These are phyloP conservation scores for Austrofundulus limnaeus DNA, from an alignment of 2,113 vertebrate species.

Conservation along the genomic window DNA sequence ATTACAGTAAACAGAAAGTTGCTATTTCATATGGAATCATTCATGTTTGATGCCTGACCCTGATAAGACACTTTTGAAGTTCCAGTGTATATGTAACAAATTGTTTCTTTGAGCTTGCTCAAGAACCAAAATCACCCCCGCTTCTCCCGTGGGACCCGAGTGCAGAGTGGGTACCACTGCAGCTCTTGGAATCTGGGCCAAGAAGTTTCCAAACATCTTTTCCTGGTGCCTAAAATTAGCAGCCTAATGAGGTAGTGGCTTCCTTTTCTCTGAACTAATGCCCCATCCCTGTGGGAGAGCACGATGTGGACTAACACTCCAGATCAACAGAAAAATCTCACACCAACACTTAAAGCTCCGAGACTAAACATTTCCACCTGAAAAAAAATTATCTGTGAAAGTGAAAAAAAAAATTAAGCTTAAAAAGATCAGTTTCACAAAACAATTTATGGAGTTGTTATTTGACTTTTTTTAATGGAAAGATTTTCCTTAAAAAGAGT, in stretches of 20 bases:
- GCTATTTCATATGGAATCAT: slow-evolving; percentile 87
- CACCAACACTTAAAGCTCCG: slow-evolving; percentile 56
- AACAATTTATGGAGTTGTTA: too few species aligned
- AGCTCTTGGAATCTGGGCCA: slow-evolving; percentile 70
- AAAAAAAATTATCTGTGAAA: slow-evolving; percentile 10
- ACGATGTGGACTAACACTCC: slow-evolving; percentile 76
- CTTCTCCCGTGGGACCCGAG: slow-evolving; percentile 73
- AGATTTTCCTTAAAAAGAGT: slow-evolving; percentile 40
- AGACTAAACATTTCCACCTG: slow-evolving; percentile 40
- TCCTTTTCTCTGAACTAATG: slow-evolving; percentile 80
- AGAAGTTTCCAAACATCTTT: slow-evolving; percentile 80
- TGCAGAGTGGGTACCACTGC: slow-evolving; percentile 71
- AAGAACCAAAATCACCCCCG: slow-evolving; percentile 80
- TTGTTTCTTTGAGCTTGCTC: slow-evolving; percentile 81
- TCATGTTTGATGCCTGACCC: slow-evolving; percentile 80
- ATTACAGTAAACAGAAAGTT: slow-evolving; percentile 83
- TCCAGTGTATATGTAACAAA: slow-evolving; percentile 80
- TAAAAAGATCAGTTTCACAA: too few species aligned
- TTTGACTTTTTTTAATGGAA: slow-evolving; percentile 28
- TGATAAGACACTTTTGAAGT: slow-evolving; percentile 87
- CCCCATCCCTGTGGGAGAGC: slow-evolving; percentile 69
- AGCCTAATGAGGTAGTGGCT: slow-evolving; percentile 79
- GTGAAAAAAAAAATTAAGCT: not conserved
- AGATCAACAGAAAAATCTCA: slow-evolving; percentile 70
- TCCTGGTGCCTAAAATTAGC: slow-evolving; percentile 83